Percentiles rank a stretch among this genome's conserved stretches.
Evolutionary conservation across 2,113 vertebrate species (phyloP).

Genomic region (Raja brachyura): DNA sequence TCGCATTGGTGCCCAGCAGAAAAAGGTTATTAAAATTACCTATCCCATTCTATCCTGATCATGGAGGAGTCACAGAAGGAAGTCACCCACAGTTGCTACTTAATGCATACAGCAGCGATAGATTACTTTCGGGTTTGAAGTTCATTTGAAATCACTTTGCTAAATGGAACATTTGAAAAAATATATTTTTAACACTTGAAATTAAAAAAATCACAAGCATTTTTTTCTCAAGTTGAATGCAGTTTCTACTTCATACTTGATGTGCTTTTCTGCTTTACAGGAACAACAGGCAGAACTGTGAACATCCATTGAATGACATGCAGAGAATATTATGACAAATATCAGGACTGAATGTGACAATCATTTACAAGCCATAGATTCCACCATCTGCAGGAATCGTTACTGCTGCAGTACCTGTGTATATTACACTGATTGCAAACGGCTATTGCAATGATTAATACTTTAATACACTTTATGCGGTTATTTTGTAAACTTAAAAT

Average conservation of each 20-base stretch:
- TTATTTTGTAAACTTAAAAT: conserved; percentile 6
- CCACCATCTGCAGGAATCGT: neutral
- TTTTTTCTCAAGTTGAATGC: neutral
- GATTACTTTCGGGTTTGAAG: neutral
- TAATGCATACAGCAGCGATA: neutral
- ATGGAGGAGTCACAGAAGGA: neutral
- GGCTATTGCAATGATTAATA: conserved; percentile 4
- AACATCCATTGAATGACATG: neutral
- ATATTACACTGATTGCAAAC: neutral
- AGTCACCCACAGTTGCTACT: neutral
- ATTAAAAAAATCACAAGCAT: neutral
- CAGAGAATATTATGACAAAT: neutral
- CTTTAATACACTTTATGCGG: conserved; percentile 22
- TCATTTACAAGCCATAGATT: conserved; percentile 7
- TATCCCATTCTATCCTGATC: neutral
- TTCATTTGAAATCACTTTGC: neutral
- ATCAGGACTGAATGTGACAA: neutral
- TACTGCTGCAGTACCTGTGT: neutral
- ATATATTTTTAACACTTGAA: neutral
- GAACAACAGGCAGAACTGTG: neutral
- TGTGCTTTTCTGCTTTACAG: neutral
- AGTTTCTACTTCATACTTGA: neutral
- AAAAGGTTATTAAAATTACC: neutral
- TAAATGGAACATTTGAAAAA: neutral
- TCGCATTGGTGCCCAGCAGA: neutral